A percentile compares a stretch with the other conserved stretches of the same genome.
Conservation (phyloP, 2,113 vertebrate species). For the Hemichromis elongatus region DNA sequence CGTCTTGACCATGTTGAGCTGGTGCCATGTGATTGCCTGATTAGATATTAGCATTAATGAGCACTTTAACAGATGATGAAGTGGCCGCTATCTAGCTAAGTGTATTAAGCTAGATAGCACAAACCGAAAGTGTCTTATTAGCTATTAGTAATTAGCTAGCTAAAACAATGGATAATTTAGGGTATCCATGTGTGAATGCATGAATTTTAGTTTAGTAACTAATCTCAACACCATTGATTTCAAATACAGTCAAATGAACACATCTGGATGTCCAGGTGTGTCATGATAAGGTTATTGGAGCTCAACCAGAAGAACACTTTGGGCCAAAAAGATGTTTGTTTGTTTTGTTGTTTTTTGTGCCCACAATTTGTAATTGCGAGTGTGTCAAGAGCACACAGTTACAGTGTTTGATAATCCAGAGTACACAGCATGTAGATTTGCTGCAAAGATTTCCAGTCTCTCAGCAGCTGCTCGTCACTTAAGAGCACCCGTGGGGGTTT, state of each 20-base stretch:
- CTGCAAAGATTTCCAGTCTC: not conserved
- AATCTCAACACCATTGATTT: not conserved
- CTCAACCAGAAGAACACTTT: not conserved
- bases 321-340: not conserved
- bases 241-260: not conserved
- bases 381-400: not conserved
- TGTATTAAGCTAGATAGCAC: too few species aligned
- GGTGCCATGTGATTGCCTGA: not conserved
- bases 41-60: not conserved
- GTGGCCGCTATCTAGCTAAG: not conserved
- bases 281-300: not conserved
- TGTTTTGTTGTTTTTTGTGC: not conserved
- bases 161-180: not conserved
- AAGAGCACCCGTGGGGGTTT: not conserved
- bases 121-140: not conserved
- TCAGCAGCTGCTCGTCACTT: constrained; percentile 15
- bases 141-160: not conserved
- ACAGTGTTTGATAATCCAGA: not conserved
- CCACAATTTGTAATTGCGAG: not conserved
- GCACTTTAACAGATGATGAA: not conserved
- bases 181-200: not conserved
- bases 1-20: not conserved
- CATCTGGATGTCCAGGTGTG: not conserved
- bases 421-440: not conserved
- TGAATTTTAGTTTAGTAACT: not conserved